Conservation (phyloP, 2,113 vertebrate species). For the Otus sunia region DNA sequence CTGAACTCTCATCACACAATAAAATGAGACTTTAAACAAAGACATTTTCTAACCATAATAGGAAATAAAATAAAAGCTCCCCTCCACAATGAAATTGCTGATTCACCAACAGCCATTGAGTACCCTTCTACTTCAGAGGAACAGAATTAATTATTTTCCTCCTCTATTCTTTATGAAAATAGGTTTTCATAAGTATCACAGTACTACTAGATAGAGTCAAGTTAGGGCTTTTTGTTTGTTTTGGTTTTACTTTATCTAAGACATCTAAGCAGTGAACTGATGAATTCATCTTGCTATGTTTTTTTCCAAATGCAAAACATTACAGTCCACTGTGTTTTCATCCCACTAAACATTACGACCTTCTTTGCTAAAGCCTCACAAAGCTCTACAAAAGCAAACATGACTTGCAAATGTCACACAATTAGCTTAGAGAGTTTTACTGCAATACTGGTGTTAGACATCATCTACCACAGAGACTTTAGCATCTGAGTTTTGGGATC, state of each 20-base stretch:
- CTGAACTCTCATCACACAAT: neutral
- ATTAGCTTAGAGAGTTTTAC: neutral
- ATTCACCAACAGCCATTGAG: neutral
- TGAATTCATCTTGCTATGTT: fast-evolving
- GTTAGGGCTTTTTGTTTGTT: fast-evolving
- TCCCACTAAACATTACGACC: neutral
- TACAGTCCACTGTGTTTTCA: neutral
- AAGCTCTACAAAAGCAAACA: neutral
- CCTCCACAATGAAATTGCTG: neutral
- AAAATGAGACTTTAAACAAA: neutral
- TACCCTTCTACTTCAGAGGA: neutral
- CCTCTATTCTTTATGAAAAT: neutral
- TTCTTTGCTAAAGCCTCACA: neutral
- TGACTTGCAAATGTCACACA: neutral
- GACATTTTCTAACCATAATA: neutral
- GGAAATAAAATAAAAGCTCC: neutral
- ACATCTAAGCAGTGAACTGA: neutral
- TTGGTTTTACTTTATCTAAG: neutral
- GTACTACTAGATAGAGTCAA: neutral
- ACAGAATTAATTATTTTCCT: neutral
- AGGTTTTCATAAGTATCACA: neutral
- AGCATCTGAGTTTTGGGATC: neutral
- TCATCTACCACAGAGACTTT: neutral
- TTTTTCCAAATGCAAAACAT: neutral
- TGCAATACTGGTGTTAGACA: too few species aligned